Evolutionary conservation across 1,140 invertebrate genomes (phyloP).

Genomic region (Dolichoris vasculosae): DNA sequence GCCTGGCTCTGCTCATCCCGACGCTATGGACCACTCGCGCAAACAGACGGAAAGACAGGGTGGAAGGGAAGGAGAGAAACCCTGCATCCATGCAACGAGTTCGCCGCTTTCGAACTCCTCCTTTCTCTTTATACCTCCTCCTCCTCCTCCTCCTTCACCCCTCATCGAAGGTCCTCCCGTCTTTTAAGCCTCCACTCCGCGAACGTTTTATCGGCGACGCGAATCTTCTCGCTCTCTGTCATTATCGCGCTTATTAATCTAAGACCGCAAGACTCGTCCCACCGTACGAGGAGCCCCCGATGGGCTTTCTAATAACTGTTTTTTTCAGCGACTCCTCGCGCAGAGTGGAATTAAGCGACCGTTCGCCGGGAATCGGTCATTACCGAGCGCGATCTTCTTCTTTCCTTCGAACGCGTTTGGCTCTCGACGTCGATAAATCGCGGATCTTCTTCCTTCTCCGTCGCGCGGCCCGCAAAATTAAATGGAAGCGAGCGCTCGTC

Average conservation of each 20-base stretch:
- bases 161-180: not conserved
- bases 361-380: not conserved
- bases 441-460: no score
- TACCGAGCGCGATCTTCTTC: not conserved
- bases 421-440: slow-evolving; percentile 2
- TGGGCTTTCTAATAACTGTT: slow-evolving; percentile 14
- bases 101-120: slow-evolving; percentile 26
- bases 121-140: slow-evolving; percentile 14
- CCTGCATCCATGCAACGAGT: slow-evolving; percentile 27
- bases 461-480: not conserved
- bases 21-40: slow-evolving; percentile 19
- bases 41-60: not conserved
- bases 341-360: not conserved
- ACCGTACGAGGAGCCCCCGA: no score
- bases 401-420: not conserved
- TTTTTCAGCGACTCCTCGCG: not conserved
- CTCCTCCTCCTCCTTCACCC: not conserved
- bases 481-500: not conserved
- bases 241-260: slow-evolving; percentile 33
- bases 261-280: not conserved
- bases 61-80: not conserved
- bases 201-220: not conserved
- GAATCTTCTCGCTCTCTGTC: slow-evolving; percentile 26
- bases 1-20: not conserved
- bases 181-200: not conserved